Conservation (phyloP, 2,888 invertebrate genomes). For the Miltochrista miniata region DNA sequence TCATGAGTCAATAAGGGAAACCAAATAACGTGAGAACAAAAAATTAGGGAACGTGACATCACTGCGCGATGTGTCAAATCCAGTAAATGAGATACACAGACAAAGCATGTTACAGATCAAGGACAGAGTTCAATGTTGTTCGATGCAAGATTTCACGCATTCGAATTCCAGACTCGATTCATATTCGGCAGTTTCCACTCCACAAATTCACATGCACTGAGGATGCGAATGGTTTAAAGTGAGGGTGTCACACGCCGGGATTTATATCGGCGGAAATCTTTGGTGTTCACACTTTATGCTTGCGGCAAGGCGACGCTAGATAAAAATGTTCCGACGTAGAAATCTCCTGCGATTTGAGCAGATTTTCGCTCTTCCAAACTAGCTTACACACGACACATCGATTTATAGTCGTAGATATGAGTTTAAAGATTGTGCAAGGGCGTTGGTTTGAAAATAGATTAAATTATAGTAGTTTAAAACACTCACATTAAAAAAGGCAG, state of each 20-base stretch:
- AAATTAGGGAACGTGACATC: conserved; percentile 29
- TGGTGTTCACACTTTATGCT: conserved; percentile 69
- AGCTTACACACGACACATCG: conserved; percentile 47
- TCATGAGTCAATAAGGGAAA: conserved; percentile 19
- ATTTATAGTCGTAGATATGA: conserved; percentile 31
- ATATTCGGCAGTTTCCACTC: conserved; percentile 59
- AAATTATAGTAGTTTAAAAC: conserved; percentile 12
- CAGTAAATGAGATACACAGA: conserved; percentile 36
- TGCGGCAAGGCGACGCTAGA: conserved; percentile 52
- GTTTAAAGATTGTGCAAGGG: conserved; percentile 6
- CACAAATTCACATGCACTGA: conserved; percentile 69
- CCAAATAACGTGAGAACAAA: conserved; percentile 23
- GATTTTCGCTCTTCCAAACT: conserved; percentile 51
- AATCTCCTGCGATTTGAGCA: conserved; percentile 56
- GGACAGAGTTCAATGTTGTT: conserved; percentile 32
- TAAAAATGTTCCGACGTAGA: conserved; percentile 57
- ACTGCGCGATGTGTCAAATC: conserved; percentile 33
- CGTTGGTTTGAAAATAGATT: no score
- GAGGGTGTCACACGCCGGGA: conserved; percentile 68
- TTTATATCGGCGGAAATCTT: conserved; percentile 76
- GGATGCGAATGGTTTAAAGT: conserved; percentile 61
- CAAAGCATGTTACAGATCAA: conserved; percentile 32
- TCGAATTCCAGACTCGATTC: conserved; percentile 64
- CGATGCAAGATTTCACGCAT: conserved; percentile 57
- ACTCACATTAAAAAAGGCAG: conserved; percentile 13